These are phyloP conservation scores for Andrena hattorfiana DNA, from an alignment of 2,888 invertebrate genomes.

Conservation along the genomic window DNA sequence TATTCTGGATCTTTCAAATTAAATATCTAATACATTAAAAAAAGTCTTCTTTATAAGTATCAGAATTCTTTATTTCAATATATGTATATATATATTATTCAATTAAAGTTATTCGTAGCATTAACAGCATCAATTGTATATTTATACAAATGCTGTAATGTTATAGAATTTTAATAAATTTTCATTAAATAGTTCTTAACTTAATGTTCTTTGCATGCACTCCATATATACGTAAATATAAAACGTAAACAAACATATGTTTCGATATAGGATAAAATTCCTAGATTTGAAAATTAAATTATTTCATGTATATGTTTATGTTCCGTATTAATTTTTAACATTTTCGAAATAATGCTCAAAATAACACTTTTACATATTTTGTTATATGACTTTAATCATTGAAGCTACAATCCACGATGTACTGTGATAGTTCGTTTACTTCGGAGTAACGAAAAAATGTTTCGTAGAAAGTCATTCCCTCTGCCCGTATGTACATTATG, in stretches of 20 bases:
- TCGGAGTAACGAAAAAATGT: no score
- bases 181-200: slow-evolving; percentile 53
- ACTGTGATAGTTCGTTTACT: no score
- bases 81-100: slow-evolving; percentile 48
- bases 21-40: slow-evolving; percentile 9
- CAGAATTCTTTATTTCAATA: slow-evolving; percentile 63
- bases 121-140: slow-evolving; percentile 47
- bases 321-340: slow-evolving; percentile 17
- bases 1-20: background rate
- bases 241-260: slow-evolving; percentile 13
- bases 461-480: no score
- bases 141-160: slow-evolving; percentile 51
- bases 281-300: background rate
- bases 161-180: slow-evolving; percentile 33
- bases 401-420: no score
- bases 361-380: no score
- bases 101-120: slow-evolving; percentile 62
- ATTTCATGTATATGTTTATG: background rate
- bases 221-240: slow-evolving; percentile 38
- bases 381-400: no score
- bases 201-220: slow-evolving; percentile 35
- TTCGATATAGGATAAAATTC: background rate
- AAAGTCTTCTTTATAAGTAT: slow-evolving; percentile 69
- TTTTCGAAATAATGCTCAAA: background rate
- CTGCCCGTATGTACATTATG: background rate